phyloP scores from a whole-genome alignment of 2,797 vertebrate species.

The Cetoscarus ocellatus region DNA sequence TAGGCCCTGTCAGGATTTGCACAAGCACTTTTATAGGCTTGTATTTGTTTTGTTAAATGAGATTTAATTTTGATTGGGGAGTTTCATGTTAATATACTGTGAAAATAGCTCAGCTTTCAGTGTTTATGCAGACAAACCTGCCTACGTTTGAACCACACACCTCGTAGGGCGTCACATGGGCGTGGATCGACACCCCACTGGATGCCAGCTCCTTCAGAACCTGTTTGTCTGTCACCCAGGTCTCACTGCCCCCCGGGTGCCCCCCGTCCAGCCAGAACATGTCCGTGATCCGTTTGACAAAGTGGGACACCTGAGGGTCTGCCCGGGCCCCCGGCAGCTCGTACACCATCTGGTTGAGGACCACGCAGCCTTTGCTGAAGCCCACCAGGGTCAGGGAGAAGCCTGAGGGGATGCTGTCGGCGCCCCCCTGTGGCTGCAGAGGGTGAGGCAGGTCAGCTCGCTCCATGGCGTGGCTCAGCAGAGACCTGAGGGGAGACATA shows the following conservation, averaged over 20 bases:
- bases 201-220: slow-evolving; percentile 88
- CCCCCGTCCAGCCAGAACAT: slow-evolving; percentile 98
- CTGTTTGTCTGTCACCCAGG: slow-evolving; percentile 93
- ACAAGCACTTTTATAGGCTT: too few relatives aligned
- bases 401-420: slow-evolving; percentile 60
- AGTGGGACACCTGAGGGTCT: slow-evolving; percentile 85
- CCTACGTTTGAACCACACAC: slow-evolving; percentile 78
- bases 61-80: too few relatives aligned
- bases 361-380: slow-evolving; percentile 99
- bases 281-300: slow-evolving; percentile 86
- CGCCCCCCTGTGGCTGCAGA: slow-evolving; percentile 66
- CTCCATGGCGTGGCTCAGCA: slow-evolving; percentile 92
- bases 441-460: slow-evolving; percentile 75
- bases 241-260: slow-evolving; percentile 95
- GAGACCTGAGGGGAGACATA: slow-evolving; percentile 66
- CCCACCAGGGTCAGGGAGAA: slow-evolving; percentile 91
- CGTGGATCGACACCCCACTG: slow-evolving; percentile 88
- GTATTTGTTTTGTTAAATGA: too few relatives aligned
- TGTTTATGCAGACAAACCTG: too few relatives aligned
- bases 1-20: too few relatives aligned
- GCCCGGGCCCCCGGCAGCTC: slow-evolving; percentile 90
- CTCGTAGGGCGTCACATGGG: slow-evolving; percentile 97
- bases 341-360: slow-evolving; percentile 96
- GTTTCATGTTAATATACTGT: too few relatives aligned
- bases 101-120: too few relatives aligned